These are phyloP conservation scores for Caenorhabditis plicata DNA, from an alignment of 2,888 invertebrate genomes.

Conservation along the genomic window DNA sequence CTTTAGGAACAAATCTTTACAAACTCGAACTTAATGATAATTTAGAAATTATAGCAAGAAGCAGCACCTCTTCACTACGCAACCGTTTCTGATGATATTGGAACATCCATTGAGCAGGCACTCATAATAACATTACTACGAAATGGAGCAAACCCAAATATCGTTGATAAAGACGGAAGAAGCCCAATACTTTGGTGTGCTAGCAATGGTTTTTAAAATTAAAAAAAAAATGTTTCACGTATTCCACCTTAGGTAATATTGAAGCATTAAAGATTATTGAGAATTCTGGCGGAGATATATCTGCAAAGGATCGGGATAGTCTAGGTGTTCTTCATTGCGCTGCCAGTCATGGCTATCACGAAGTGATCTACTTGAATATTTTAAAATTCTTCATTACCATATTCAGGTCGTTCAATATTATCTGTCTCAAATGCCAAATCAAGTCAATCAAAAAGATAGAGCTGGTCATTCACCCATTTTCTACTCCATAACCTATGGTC, in stretches of 20 bases:
- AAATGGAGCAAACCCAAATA: constrained; percentile 78
- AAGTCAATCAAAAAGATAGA: constrained; percentile 36
- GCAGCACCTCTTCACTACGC: constrained; percentile 96
- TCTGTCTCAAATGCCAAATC: constrained; percentile 17
- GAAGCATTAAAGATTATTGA: constrained; percentile 86
- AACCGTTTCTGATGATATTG: constrained; percentile 75
- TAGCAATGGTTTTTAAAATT: constrained; percentile 75
- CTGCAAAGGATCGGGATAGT: constrained; percentile 85
- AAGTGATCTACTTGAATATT: too few relatives aligned
- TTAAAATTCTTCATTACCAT: too few relatives aligned
- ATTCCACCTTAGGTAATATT: constrained; percentile 78
- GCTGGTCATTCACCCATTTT: constrained; percentile 74
- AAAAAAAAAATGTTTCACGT: not conserved
- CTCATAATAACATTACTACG: constrained; percentile 50
- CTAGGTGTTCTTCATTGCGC: constrained; percentile 94
- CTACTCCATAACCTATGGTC: constrained; percentile 92
- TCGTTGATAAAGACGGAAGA: constrained; percentile 86
- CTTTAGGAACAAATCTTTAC: too few relatives aligned
- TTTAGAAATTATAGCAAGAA: constrained; percentile 75
- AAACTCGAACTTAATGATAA: too few relatives aligned
- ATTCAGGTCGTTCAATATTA: constrained; percentile 37
- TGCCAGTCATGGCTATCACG: constrained; percentile 89
- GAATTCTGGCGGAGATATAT: constrained; percentile 81
- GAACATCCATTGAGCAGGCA: constrained; percentile 38
- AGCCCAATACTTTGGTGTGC: constrained; percentile 96